Evolutionary conservation across 1,140 invertebrate genomes (phyloP).

Genomic region (Gyrodactylus salaris): DNA sequence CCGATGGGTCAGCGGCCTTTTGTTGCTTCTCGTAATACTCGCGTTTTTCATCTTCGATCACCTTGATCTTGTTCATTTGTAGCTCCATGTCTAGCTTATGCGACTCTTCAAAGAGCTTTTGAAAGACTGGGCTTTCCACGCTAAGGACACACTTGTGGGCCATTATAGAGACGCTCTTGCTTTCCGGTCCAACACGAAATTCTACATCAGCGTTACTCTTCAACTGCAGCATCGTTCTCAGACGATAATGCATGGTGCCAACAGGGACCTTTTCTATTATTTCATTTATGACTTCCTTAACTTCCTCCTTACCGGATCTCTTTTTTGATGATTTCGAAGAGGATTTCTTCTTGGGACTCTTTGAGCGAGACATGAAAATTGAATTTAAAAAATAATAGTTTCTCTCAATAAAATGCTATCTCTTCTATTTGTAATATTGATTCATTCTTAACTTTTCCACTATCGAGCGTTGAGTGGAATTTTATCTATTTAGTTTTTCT

Average conservation of each 20-base stretch:
- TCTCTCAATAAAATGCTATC: no score
- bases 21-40: neutral
- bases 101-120: neutral
- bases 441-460: no score
- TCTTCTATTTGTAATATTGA: no score
- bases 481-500: no score
- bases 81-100: neutral
- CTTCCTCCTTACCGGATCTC: neutral
- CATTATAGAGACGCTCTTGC: neutral
- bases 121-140: neutral
- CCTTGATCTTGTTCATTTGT: neutral
- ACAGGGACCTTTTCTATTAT: neutral
- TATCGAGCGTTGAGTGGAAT: no score
- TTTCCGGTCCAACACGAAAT: conserved; percentile 3
- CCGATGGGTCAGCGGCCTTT: neutral
- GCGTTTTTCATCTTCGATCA: neutral
- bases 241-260: neutral
- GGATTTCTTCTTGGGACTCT: neutral
- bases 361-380: neutral
- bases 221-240: neutral
- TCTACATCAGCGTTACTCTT: neutral
- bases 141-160: neutral
- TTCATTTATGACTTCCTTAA: neutral
- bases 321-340: neutral
- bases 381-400: no score